Evolutionary conservation across 2,113 vertebrate genomes (phyloP), one percentile per base, ranked within the genome.

Genomic region (Lepidothrix coronata): DNA sequence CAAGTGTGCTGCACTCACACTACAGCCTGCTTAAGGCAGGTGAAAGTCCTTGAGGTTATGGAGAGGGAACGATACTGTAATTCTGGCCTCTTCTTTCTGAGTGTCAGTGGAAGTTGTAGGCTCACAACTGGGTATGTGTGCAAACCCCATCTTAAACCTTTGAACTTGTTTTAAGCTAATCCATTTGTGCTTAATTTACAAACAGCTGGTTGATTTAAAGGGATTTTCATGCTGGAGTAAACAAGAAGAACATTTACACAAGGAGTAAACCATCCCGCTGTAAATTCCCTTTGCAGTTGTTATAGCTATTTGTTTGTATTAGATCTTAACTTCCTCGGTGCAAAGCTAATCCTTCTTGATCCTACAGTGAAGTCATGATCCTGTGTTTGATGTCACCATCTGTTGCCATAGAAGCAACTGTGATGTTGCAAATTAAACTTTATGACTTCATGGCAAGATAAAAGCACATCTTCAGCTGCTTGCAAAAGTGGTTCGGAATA

Each of bases 181-280:
- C 95, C 92, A 57, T 95, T 96, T 96, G 80, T 76, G 62, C 62
- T 92, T 95, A 48, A 91, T 90, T 95, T 95, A 70, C 77, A 94
- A 95, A 93, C 92, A 97, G 94, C 91, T 96, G 95, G 46, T 93
- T 84, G 81, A 59, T 93, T 91, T 96, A 95, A 95, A 92, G 92
- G 94, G 96, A 94, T 96, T 96, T 94, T 72, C 62, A 0, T 89
- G 9, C 43, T 70, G 81, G 43, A 87, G 83, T 95, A 95, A 97
- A 89, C 91, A 96, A 89, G 85, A 35, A 80, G 44, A 92, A 87
- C 84, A 79, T 93, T 94, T 93, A 93, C 84, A 87, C 89, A 74
- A 62, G 2, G 46, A 91, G 73, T 91, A 85, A 94, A 91, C 86
- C 49, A 41, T 63, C 49, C 58, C 48, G 46, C 76, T 9, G 8